Conservation (phyloP, 2,797 vertebrate species). For the Acanthurus leucopareius region DNA sequence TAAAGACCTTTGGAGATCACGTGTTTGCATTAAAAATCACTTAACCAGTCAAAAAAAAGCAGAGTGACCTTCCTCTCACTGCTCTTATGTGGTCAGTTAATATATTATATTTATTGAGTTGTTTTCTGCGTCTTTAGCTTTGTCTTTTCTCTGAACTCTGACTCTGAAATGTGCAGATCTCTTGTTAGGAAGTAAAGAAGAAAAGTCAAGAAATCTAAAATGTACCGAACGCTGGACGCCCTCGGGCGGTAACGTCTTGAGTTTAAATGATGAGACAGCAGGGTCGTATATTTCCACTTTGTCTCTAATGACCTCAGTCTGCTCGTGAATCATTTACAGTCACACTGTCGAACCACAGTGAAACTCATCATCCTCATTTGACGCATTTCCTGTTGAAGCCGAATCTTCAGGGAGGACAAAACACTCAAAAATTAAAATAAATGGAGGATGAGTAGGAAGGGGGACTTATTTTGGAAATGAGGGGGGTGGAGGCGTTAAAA, state of each 20-base stretch:
- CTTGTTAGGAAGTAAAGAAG: not conserved
- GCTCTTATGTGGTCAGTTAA: not conserved
- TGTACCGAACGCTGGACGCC: not conserved
- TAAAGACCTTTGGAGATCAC: too few relatives aligned
- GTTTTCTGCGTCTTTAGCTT: not conserved
- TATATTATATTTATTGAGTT: fast-evolving
- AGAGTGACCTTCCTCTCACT: not conserved
- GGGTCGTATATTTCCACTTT: constrained; percentile 12
- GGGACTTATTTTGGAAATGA: not conserved
- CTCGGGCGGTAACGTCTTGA: not conserved
- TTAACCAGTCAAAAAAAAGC: not conserved
- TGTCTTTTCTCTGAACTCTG: not conserved
- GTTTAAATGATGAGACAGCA: constrained; percentile 22
- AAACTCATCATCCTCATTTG: not conserved
- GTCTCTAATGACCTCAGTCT: constrained; percentile 21
- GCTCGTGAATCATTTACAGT: constrained; percentile 40
- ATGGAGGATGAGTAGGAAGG: not conserved
- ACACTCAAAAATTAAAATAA: not conserved
- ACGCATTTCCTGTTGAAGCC: not conserved
- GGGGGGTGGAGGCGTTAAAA: not conserved
- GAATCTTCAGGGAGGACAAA: not conserved
- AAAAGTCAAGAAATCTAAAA: constrained; percentile 30
- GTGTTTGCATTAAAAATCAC: too few relatives aligned
- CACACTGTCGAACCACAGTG: not conserved
- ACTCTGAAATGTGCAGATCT: not conserved